Evolutionary conservation across 92 coral and sea anemone genomes (phyloP).

Genomic region (Actinostola sp.): DNA sequence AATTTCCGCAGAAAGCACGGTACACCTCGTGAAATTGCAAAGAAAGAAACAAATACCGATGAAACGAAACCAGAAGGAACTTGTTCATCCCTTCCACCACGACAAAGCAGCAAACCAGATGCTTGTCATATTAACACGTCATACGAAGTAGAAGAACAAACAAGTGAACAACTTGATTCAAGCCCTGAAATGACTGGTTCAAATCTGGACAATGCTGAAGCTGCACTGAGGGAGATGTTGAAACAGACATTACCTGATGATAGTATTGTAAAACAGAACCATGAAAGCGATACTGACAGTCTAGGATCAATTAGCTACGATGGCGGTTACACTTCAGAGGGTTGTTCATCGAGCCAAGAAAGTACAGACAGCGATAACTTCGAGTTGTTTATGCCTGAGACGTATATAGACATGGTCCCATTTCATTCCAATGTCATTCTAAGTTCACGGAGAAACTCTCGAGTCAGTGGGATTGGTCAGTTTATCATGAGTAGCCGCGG

Average conservation of each 20-base stretch:
- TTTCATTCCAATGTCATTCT: conserved; percentile 25
- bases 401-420: conserved; percentile 27
- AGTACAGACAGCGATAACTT: conserved; percentile 17
- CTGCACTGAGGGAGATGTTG: conserved; percentile 1
- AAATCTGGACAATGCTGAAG: conserved; percentile 4
- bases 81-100: too few relatives aligned
- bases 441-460: conserved; percentile 22
- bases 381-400: conserved; percentile 30
- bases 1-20: too few relatives aligned
- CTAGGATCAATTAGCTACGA: conserved; percentile 9
- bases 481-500: background rate
- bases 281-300: conserved; percentile 3
- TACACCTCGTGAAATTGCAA: too few relatives aligned
- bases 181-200: background rate
- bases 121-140: background rate
- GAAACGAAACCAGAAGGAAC: too few relatives aligned
- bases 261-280: background rate
- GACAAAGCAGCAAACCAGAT: too few relatives aligned
- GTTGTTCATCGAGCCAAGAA: background rate
- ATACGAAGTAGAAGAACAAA: background rate
- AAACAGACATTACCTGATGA: conserved; percentile 9
- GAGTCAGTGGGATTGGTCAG: background rate
- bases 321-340: conserved; percentile 13
- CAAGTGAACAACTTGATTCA: background rate
- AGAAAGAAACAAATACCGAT: too few relatives aligned